Base-by-base conservation (phyloP, 2,113 vertebrate genomes). In the Sander lucioperca region DNA sequence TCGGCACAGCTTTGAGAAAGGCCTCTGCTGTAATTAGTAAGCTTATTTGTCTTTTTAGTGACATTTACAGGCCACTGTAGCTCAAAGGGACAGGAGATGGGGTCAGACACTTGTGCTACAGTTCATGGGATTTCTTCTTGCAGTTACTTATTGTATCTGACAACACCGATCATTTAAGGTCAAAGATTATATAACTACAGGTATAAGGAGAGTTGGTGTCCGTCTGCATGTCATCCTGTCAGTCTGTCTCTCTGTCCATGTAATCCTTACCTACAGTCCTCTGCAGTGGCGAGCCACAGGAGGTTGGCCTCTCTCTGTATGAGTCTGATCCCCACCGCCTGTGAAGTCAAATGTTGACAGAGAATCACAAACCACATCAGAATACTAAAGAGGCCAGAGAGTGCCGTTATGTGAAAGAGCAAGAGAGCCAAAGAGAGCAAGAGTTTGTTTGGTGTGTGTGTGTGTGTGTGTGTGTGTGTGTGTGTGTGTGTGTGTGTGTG, bases 281-380 rank as follows among this genome's bases (percentile, higher is more conserved):
- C 61, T 76, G 72, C 74, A 68, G 66, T 57, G 62, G 81, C 1
- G 72, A 79, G 74, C 79, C 72, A 78, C 85, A 68, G 85, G 85
- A 53, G 1, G 70, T 57, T 68, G 88, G 81, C 89, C 85, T 89
- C 76, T 63, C 74, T 66, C 88, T 85, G 79, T 85, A 80, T 47
- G 73, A 84, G 65, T 78, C 84, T 85, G 87, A 88, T 86, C 87
- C 83, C 80, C 74, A 77, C 80, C 69, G 71, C 80, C 85, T 79
- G 83, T 84, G 83, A 82, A 90, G 87, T 89, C 89, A 90, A 89
- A 93, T 83, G 88, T 88, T 91, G 91, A 92, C 84, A 84, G 86
- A 87, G 80, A 88, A 91, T 91, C 88, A 69, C 12, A 1, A 65
- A 89, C 77, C 84, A 72, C 72, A 80, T 90, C 81, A 82, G 92